A percentile compares a stretch with the other conserved stretches of the same genome.
Evolutionary conservation across 1,140 invertebrate genomes (phyloP).

Genomic region (Sinonovacula constricta): DNA sequence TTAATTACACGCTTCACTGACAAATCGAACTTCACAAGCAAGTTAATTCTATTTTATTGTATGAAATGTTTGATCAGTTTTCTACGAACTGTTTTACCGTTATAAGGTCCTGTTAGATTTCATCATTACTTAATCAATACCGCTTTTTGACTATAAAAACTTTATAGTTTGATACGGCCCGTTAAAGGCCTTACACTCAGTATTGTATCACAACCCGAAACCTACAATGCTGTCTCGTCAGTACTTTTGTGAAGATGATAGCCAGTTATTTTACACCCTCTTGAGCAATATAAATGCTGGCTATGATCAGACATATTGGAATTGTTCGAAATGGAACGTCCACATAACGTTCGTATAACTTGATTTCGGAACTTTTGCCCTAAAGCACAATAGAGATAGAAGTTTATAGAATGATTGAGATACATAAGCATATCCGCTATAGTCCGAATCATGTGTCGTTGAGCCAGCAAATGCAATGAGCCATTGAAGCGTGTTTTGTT

Average conservation of each 20-base stretch:
- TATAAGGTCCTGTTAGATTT: too few species aligned
- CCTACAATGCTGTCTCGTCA: slow-evolving; percentile 52
- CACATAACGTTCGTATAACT: slow-evolving; percentile 67
- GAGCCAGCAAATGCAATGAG: slow-evolving; percentile 16
- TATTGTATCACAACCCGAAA: too few species aligned
- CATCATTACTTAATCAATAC: too few species aligned
- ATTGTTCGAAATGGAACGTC: slow-evolving; percentile 48
- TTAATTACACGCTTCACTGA: too few species aligned
- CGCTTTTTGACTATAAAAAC: too few species aligned
- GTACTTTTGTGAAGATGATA: slow-evolving; percentile 35
- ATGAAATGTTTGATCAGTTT: too few species aligned
- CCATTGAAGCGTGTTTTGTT: slow-evolving; percentile 22
- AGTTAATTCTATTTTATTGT: too few species aligned
- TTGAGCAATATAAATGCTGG: slow-evolving; percentile 61
- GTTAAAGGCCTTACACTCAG: too few species aligned
- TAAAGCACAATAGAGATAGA: slow-evolving; percentile 77
- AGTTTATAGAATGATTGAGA: slow-evolving; percentile 78
- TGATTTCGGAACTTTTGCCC: slow-evolving; percentile 76
- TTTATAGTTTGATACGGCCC: too few species aligned
- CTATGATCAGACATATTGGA: slow-evolving; percentile 64
- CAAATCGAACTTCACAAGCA: too few species aligned
- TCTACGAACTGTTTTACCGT: too few species aligned
- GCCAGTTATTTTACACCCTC: slow-evolving; percentile 37
- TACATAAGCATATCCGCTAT: slow-evolving; percentile 75
- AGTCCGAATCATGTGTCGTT: slow-evolving; percentile 59